Conservation (phyloP, 64 coral and sea anemone genomes). For the Actinia equina region DNA sequence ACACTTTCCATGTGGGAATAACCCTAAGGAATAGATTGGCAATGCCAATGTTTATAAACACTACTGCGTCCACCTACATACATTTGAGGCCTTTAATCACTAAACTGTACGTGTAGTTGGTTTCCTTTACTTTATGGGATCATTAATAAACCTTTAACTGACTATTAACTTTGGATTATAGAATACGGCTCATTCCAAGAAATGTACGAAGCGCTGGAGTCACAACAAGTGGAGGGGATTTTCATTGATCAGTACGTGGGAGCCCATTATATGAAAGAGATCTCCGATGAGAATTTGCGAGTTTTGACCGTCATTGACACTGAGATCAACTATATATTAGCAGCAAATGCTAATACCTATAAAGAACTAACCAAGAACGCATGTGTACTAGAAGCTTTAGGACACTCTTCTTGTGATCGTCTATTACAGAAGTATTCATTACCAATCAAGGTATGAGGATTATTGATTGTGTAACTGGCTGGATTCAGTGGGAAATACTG, state of each 20-base stretch:
- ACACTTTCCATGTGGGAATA: too few species aligned
- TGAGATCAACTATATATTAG: background rate
- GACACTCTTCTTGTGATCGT: background rate
- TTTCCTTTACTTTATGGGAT: too few species aligned
- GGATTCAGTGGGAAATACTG: too few species aligned
- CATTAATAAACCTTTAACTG: too few species aligned
- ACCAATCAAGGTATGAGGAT: background rate
- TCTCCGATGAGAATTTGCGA: background rate
- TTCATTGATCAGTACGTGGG: constrained; percentile 4
- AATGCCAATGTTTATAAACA: too few species aligned
- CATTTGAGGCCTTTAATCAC: too few species aligned
- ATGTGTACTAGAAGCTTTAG: background rate
- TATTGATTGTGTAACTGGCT: too few species aligned
- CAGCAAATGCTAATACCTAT: background rate
- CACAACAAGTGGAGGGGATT: background rate
- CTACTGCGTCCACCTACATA: too few species aligned
- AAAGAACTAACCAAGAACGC: background rate
- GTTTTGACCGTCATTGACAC: background rate
- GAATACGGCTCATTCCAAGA: background rate
- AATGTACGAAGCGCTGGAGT: background rate
- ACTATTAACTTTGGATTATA: background rate
- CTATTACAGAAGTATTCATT: background rate
- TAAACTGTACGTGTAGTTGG: too few species aligned
- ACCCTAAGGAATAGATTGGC: too few species aligned
- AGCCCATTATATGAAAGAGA: background rate